Percentiles rank a stretch among this genome's conserved stretches.
Conservation (phyloP, 2,797 vertebrate species). For the Uromys caudimaculatus region DNA sequence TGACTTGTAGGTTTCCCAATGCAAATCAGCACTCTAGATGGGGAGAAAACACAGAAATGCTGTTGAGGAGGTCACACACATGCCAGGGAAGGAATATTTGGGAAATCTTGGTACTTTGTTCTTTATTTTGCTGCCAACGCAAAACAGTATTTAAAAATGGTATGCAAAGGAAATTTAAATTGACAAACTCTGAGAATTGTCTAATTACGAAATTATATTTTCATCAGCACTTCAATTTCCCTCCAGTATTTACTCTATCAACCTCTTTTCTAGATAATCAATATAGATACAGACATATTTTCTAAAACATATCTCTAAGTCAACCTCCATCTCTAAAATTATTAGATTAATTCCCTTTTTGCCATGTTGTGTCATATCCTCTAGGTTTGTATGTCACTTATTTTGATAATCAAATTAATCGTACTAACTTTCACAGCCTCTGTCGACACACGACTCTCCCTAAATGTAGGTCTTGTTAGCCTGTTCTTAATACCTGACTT, state of each 20-base stretch:
- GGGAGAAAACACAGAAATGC: neutral
- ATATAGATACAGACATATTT: neutral
- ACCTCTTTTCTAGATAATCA: neutral
- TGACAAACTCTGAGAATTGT: neutral
- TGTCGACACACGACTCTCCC: neutral
- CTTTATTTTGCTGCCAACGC: neutral
- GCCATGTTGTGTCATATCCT: neutral
- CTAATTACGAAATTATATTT: neutral
- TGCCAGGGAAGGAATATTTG: neutral
- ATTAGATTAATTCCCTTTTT: neutral
- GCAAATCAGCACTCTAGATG: neutral
- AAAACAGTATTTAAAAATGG: neutral
- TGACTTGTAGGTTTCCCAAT: neutral
- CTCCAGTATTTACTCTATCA: constrained; percentile 16
- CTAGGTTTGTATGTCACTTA: neutral
- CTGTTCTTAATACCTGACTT: neutral
- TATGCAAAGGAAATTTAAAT: neutral
- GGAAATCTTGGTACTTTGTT: neutral
- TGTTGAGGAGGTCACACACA: neutral
- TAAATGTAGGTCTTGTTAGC: neutral
- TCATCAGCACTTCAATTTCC: neutral
- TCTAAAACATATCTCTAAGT: neutral
- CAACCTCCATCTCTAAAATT: neutral
- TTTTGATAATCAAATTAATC: neutral
- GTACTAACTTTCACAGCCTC: neutral